Base-by-base conservation (phyloP, 2,797 vertebrate genomes). In the Pagetopsis macropterus region DNA sequence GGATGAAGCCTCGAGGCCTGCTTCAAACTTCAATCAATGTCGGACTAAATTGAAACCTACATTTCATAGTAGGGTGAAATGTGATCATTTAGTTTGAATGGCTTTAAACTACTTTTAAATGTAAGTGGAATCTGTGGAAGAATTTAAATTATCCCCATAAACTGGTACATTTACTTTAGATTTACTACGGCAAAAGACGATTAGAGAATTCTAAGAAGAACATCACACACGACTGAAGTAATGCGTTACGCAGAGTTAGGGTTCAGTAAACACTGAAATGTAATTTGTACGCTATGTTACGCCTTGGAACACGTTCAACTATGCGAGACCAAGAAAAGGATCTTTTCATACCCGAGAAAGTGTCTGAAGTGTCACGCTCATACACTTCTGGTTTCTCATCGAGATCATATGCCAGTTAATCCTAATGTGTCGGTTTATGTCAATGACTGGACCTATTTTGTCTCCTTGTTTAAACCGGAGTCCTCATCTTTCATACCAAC, bases 11-110 rank as follows among this genome's bases (percentile, higher is more conserved):
- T 70, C 70, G 55, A 83, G 65, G 66, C 43, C 64, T 60, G 52
- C 62, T 66, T 71, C 58, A 62, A 59, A 84, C 69, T 63, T 80
- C 71, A 75, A 79, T 83, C 75, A 88, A 77, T 50, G 66, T 70
- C 79, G 76, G 78, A 73, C 41, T 55, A 72, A 80, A 84, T 27
- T 19, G 48, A 81, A 65, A 71, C 51, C 27, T 64, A 62, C 63
- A 78, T 48, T 57, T 70, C 65, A 79, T 16, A 19, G 37, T 6
- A 17, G 31, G 31, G 77, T 60, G 31, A 75, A 73, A 75, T 70
- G 15, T 43, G n/a, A 71, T 66, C 55, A 69, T 66, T 59, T 27
- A 46, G 23, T 51, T 67, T 71, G 40, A 51, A 63, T 17, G 7
- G 57, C 21, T 64, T 63, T 65, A 13, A 70, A 60, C 3, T 13